phyloP scores from a whole-genome alignment of 2,888 invertebrate genomes.

The Hemithea aestivaria region DNA sequence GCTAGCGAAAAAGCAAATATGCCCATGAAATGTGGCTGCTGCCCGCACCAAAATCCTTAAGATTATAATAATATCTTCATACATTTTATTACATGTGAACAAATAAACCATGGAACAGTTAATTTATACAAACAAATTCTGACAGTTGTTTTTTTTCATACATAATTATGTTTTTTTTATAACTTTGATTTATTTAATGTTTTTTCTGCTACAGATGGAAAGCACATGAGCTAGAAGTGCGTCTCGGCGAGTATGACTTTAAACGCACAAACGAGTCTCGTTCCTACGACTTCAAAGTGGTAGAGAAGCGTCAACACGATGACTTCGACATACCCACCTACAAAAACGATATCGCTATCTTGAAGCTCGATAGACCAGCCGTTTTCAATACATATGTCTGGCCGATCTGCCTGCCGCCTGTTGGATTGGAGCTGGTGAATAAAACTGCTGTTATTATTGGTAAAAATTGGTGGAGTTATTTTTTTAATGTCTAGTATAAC shows the following conservation, averaged over 20 bases:
- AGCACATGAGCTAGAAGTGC: constrained; percentile 81
- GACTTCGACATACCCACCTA: constrained; percentile 84
- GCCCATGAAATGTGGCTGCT: too few species aligned
- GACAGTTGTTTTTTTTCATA: too few species aligned
- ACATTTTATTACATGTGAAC: too few species aligned
- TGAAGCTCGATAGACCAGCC: constrained; percentile 82
- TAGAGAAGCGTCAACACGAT: constrained; percentile 82
- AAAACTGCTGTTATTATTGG: constrained; percentile 84
- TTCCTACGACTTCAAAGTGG: constrained; percentile 83
- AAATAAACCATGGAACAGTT: too few species aligned
- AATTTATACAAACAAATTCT: too few species aligned
- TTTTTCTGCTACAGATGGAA: constrained; percentile 75
- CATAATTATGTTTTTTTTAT: too few species aligned
- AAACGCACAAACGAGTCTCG: constrained; percentile 82
- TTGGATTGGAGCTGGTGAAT: constrained; percentile 79
- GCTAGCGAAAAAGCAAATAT: too few species aligned
- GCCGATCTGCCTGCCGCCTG: constrained; percentile 90
- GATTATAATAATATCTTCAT: too few species aligned
- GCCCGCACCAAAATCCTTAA: too few species aligned
- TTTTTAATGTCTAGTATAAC: too few species aligned
- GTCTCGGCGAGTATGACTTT: constrained; percentile 91
- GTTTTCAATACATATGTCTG: constrained; percentile 88
- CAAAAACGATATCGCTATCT: constrained; percentile 87
- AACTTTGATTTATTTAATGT: too few species aligned
- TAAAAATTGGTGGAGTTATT: too few species aligned